A percentile compares a stretch with the other conserved stretches of the same genome.
These are phyloP conservation scores for Chironomus riparius DNA, from an alignment of 2,888 invertebrate species.

Conservation along the genomic window DNA sequence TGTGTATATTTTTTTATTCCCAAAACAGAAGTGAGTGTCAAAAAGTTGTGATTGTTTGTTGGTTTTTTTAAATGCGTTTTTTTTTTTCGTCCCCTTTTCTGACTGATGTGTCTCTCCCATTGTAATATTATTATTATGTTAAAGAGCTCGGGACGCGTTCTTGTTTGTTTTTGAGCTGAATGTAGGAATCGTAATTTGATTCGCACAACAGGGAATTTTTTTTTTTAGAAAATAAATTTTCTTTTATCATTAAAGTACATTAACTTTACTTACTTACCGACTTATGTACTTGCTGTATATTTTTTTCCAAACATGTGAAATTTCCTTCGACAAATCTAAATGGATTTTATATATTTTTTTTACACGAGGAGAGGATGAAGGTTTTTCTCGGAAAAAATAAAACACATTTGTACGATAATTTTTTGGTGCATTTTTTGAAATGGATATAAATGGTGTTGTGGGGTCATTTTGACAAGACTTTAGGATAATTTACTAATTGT, in stretches of 20 bases:
- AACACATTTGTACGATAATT: neutral
- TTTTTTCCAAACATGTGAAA: neutral
- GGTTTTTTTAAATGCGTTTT: constrained; percentile 6
- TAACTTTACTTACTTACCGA: constrained; percentile 7
- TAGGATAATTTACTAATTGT: too few relatives aligned
- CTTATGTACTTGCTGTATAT: neutral
- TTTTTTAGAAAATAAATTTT: neutral
- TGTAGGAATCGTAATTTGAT: constrained; percentile 13
- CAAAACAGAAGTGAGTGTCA: constrained; percentile 9
- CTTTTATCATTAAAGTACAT: constrained; percentile 14
- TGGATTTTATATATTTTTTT: neutral
- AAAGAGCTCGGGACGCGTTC: neutral
- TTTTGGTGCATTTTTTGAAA: neutral
- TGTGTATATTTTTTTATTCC: neutral
- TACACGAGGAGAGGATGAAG: neutral
- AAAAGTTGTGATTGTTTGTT: constrained; percentile 25
- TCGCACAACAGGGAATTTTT: constrained; percentile 2
- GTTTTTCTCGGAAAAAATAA: neutral
- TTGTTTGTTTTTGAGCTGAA: neutral
- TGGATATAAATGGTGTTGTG: neutral
- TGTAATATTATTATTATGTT: neutral
- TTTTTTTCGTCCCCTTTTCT: neutral
- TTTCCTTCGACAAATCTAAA: neutral
- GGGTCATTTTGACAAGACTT: too few relatives aligned
- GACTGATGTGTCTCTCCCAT: neutral